phyloP scores from a whole-genome alignment of 2,113 vertebrate species.

The Bubo blakistoni region DNA sequence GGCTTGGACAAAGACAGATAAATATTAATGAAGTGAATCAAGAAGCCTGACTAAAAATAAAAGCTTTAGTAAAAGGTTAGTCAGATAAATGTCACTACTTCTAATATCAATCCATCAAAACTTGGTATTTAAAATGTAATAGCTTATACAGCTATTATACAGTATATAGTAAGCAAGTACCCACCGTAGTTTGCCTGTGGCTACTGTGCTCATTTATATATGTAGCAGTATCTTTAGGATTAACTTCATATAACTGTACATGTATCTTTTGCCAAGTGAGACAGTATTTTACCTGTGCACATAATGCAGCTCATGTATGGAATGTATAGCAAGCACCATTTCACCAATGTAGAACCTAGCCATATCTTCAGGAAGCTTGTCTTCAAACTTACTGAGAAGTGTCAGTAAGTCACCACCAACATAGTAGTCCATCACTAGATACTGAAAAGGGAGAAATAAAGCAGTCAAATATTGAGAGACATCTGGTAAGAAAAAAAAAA shows the following conservation, averaged over 20 bases:
- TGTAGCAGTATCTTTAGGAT: neutral
- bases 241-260: neutral
- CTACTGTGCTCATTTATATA: neutral
- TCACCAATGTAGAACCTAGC: slow-evolving; percentile 94
- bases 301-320: slow-evolving; percentile 94
- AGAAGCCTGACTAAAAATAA: neutral
- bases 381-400: slow-evolving; percentile 97
- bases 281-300: slow-evolving; percentile 83
- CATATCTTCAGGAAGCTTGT: slow-evolving; percentile 96
- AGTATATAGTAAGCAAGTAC: neutral
- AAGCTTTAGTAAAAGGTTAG: slow-evolving; percentile 6
- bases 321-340: slow-evolving; percentile 96
- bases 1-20: neutral
- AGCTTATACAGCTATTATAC: neutral
- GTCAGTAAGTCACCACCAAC: slow-evolving; percentile 96
- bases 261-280: neutral
- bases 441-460: slow-evolving; percentile 71
- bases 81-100: neutral
- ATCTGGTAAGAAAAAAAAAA: neutral
- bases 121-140: neutral
- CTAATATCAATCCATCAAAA: neutral
- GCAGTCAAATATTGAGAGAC: neutral
- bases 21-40: neutral
- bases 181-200: neutral
- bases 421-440: slow-evolving; percentile 99